Base-by-base conservation (phyloP, 37 sponge, comb jelly and placozoan genomes). In the Ianthella basta region DNA sequence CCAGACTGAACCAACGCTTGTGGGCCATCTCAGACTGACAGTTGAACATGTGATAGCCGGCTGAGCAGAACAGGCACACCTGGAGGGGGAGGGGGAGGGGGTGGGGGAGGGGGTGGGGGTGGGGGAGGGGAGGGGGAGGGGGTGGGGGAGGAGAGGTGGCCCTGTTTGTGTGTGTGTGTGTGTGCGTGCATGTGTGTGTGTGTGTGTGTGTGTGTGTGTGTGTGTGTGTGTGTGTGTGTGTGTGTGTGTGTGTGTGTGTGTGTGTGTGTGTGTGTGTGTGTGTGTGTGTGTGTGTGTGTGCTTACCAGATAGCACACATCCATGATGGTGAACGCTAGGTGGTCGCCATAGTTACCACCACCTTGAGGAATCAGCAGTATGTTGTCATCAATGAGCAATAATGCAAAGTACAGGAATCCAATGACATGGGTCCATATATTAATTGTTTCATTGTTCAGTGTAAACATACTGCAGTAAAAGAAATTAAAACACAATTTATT, bases 361-460 rank as follows among this genome's bases (percentile, higher is more conserved):
- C 81, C 24, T 19, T 84, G 37, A 0, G 91, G 91, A 4, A 93
- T 77, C 59, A 84, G 80, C 40, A 41, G 35, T 54, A 89, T 54
- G 36, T 86, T 88, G 91, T 92, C 92, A 1, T 88, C 50, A 15
- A 90, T 35, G 32, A 87, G 59, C 55, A 84, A 59, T 23, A 82
- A 50, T 13, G 83, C 39, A 87, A 95, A 92, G 78, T 85, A 92
- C 25, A 95, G 4, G 29, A 95, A 61, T 10, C 96, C 96, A 0
- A 92, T 37, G 25, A 92, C 29, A 63, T 95, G 96, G 5, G 93
- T 91, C 93, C 93, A 95, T 29, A 95, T 95, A 84, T 95, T 95
- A 38, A 95, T 59, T 0, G 96, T 92, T 83, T 95, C 96, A 36
- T 95, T 95, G 78, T 88, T 80, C 72, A 70, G 60, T 3, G 88